Evolutionary conservation across 1,140 invertebrate genomes (phyloP), one percentile per base, ranked within the genome.

Genomic region (Brachionus calyciflorus): DNA sequence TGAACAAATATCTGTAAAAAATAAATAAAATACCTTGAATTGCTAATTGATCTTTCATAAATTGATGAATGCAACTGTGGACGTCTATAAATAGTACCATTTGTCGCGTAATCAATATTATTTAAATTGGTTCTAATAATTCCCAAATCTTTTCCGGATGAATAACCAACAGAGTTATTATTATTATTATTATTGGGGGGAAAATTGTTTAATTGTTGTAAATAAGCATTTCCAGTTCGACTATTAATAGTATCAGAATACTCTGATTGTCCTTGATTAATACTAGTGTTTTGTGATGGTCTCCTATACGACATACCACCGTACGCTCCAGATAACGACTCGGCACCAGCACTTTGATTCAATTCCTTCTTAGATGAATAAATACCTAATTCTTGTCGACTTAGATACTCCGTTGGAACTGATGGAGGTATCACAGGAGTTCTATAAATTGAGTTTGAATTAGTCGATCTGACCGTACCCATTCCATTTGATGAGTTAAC

Each of bases 51-150:
- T 49, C 69, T 30, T 12, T 51, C 69, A 41, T 73, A 73, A 37
- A 73, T 30, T 21, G 46, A 51, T 14, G 69, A 49, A 24, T 73
- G 44, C 3, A 55, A 49, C n/a, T 55, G 69, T 21, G 69, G 69
- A 19, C 69, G 21, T 48, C 69, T 19, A 24, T 73, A 73, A 73
- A 73, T 73, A 12, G 69, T 73, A 9, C 69, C 69, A 55, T 49
- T 73, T 28, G 69, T 55, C 0, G 69, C 19, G 24, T 73, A 73
- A 17, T 73, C 69, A 24, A 73, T 73, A 26, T 73, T 73, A 28
- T 73, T 73, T 33, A 73, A 73, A 53, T 73, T 73, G 6, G 69
- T 73, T 73, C 69, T 73, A 14, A 73, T 73, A 1, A 73, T 6
- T 0, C 69, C 69, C 12, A 73, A 26, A 19, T 73, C 69, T 73